Evolutionary conservation across 2,888 invertebrate species (phyloP), one percentile per base, ranked within the genome.

Genomic region (Drosophila nr. medialis): DNA sequence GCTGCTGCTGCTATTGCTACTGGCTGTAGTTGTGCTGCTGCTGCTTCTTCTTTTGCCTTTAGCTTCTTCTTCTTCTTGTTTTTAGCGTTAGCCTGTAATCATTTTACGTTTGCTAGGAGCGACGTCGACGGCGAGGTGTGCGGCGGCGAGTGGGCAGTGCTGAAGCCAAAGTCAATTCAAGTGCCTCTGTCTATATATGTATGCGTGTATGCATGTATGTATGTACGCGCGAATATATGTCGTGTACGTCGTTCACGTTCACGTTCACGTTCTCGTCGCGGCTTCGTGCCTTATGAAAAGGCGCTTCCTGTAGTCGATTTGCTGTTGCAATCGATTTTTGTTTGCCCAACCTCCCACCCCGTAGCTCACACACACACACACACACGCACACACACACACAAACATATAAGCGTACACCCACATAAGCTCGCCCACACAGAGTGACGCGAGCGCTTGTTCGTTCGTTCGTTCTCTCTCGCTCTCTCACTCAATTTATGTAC

Each of bases 161-260:
- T 49, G 64, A 71, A 73, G 56, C 77, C 80, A 90, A 89, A 86
- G 87, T 90, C 87, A 90, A 86, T 86, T 90, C 77, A 86, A 83
- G 86, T 84, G 84, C 73, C 81, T 63, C 68, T 73, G 60, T 66
- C 55, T 40, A 21, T 29, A 56, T 21, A 36, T 18, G 21, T 51
- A 29, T 15, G 36, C 58, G 32, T 53, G 72, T 51, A 45, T 48
- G 29, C 54, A 7, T 21, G 30, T 59, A 40, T 51, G 48, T 60
- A 67, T 73, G 21, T 62, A 34, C 45, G 73, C 53, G 40, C 32
- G 21, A 56, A 7, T 21, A 34, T 58, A 29, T 55, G 40, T 62
- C 68, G 74, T 73, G 64, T 62, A 64, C 79, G 81, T 74, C 51
- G 77, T 80, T 80, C 64, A 69, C 51, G 80, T 72, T 64, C 49